Evolutionary conservation across 2,113 vertebrate species (phyloP).

Genomic region (Brachionichthys hirsutus): DNA sequence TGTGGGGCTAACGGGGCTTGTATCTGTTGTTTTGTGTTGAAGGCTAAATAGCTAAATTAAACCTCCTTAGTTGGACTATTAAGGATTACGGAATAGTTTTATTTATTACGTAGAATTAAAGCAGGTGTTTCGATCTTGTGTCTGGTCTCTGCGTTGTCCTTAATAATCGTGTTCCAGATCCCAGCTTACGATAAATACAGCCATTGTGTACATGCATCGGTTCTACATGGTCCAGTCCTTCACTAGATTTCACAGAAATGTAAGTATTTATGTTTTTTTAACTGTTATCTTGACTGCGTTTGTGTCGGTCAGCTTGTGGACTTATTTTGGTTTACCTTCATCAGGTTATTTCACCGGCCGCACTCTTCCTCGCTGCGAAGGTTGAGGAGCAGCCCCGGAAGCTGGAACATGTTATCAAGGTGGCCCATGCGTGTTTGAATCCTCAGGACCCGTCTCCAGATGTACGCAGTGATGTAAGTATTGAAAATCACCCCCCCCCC

Average conservation of each 20-base stretch:
- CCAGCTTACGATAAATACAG: slow-evolving; percentile 95
- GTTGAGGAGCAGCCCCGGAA: slow-evolving; percentile 97
- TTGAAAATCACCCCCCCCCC: not conserved
- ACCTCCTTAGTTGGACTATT: not conserved
- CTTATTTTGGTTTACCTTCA: not conserved
- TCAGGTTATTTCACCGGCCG: slow-evolving; percentile 89
- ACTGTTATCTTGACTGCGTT: rapidly evolving
- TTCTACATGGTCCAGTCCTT: slow-evolving; percentile 99
- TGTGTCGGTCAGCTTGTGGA: not conserved
- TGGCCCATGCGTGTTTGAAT: slow-evolving; percentile 91
- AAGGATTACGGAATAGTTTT: no score
- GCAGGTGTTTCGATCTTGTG: not conserved
- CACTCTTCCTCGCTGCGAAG: slow-evolving; percentile 94
- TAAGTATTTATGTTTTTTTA: slow-evolving; percentile 72
- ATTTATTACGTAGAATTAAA: not conserved
- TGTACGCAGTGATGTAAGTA: slow-evolving; percentile 88
- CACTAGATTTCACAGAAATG: slow-evolving; percentile 91
- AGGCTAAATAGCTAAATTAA: not conserved
- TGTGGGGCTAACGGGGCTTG: no score
- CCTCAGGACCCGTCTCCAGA: slow-evolving; percentile 91
- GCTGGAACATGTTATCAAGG: slow-evolving; percentile 95
- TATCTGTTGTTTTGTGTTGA: not conserved
- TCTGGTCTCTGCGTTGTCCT: slow-evolving; percentile 57
- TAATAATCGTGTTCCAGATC: slow-evolving; percentile 80
- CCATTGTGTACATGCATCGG: slow-evolving; percentile 97